These are phyloP conservation scores for Temnothorax nylanderi DNA, from an alignment of 1,140 invertebrate species.

Conservation along the genomic window DNA sequence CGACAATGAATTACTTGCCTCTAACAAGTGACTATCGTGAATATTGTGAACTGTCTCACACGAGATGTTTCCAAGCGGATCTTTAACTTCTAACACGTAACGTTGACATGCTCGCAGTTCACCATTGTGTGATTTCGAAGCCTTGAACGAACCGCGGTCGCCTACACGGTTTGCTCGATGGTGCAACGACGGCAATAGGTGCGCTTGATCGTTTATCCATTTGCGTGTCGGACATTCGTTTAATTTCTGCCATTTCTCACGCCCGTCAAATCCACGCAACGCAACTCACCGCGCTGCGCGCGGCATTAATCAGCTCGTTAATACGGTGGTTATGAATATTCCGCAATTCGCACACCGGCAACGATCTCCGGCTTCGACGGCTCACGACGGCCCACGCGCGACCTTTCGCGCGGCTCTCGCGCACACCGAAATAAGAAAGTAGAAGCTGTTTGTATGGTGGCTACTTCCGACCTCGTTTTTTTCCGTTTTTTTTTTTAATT, in stretches of 20 bases:
- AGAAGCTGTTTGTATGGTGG: not conserved
- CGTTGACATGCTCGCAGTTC: not conserved
- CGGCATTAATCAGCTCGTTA: conserved; percentile 59
- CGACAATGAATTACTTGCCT: conserved; percentile 17
- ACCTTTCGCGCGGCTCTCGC: conserved; percentile 53
- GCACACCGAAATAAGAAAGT: conserved; percentile 43
- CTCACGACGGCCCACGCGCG: conserved; percentile 48
- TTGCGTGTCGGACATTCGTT: conserved; percentile 61
- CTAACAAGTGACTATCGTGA: conserved; percentile 42
- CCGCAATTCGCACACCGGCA: conserved; percentile 44
- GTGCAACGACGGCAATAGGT: conserved; percentile 47
- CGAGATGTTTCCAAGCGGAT: conserved; percentile 17
- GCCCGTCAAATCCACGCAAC: conserved; percentile 30
- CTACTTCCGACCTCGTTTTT: conserved; percentile 24
- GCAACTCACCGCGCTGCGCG: not conserved
- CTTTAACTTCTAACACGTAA: conserved; percentile 36
- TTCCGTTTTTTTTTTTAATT: conserved; percentile 16
- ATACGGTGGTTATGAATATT: conserved; percentile 60
- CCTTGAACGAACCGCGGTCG: conserved; percentile 56
- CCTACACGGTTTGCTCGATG: conserved; percentile 57
- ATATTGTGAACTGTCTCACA: not conserved
- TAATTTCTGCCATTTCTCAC: conserved; percentile 68
- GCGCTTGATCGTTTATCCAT: conserved; percentile 45
- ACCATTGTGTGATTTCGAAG: conserved; percentile 62
- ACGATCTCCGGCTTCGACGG: conserved; percentile 35